Base-by-base conservation (phyloP, 2,797 vertebrate genomes). In the Hippocampus kuda region DNA sequence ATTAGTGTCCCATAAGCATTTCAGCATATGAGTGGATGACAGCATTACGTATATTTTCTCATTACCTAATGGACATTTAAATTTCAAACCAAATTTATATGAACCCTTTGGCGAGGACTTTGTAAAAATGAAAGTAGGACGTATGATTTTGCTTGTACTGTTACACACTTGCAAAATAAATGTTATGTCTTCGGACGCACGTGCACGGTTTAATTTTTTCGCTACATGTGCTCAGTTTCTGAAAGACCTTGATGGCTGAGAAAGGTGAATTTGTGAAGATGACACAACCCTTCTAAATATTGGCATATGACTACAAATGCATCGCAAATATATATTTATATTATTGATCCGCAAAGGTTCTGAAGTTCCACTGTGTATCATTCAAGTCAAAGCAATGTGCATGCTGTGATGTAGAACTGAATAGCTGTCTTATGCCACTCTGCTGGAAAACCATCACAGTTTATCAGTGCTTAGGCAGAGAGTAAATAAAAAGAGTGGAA, bases 391-490 rank as follows among this genome's bases (percentile, higher is more conserved):
- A 74, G 56, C 75, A 65, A 68, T 77, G 68, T 74, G 24, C 76
- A 72, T 69, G 67, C 72, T 68, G 71, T 65, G 57, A 77, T 74
- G 70, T 60, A 67, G 61, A 71, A 68, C 72, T 56, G 53, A 72
- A 71, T 44, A 76, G 72, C 63, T 72, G 70, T 59, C 70, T 56
- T 56, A 65, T 51, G 68, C 46, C 68, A 67, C 42, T 67, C 74
- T 79, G 76, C 68, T 78, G 72, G 68, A 76, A 79, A 82, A 48
- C 61, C 71, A 77, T 77, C 68, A 42, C 13, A 66, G 69, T 61
- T 77, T 77, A 80, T 84, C 79, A 73, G 75, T 0, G 73, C 66
- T 79, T 70, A 71, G 59, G 54, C 73, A 61, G 62, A 49, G 67
- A n/a, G 69, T 15, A 42, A 68, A 60, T n/a, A 34, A 41, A 56